phyloP scores from a whole-genome alignment of 2,888 invertebrate species.

The Tinea pellionella region DNA sequence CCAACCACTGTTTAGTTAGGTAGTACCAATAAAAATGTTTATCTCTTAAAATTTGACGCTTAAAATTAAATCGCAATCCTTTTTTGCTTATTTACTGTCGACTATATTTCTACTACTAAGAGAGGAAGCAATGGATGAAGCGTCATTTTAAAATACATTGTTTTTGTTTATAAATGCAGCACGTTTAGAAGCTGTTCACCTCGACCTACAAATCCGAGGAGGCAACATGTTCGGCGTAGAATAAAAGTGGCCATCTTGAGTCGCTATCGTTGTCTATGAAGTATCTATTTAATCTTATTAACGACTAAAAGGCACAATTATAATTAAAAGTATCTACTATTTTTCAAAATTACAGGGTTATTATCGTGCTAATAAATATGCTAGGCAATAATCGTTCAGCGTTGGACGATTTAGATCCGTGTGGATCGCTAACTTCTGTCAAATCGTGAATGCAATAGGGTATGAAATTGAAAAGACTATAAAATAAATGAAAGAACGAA shows the following conservation, averaged over 20 bases:
- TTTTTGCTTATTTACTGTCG: not conserved
- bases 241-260: conserved; percentile 7
- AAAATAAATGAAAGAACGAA: too few species aligned
- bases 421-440: too few species aligned
- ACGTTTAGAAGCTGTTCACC: conserved; percentile 38
- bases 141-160: not conserved
- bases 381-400: too few species aligned
- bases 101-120: not conserved
- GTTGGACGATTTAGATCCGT: too few species aligned
- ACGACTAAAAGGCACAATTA: not conserved
- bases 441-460: too few species aligned
- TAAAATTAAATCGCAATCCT: not conserved
- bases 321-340: not conserved
- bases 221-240: conserved; percentile 28
- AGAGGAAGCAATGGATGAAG: not conserved
- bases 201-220: conserved; percentile 66
- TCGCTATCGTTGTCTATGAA: not conserved
- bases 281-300: not conserved
- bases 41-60: not conserved
- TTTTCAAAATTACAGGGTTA: too few species aligned
- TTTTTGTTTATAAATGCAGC: conserved; percentile 1
- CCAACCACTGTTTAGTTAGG: too few species aligned
- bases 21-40: not conserved
- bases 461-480: too few species aligned
- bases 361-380: too few species aligned